These are phyloP conservation scores for Drosophila maculinotata DNA, from an alignment of 2,888 invertebrate species.

Conservation along the genomic window DNA sequence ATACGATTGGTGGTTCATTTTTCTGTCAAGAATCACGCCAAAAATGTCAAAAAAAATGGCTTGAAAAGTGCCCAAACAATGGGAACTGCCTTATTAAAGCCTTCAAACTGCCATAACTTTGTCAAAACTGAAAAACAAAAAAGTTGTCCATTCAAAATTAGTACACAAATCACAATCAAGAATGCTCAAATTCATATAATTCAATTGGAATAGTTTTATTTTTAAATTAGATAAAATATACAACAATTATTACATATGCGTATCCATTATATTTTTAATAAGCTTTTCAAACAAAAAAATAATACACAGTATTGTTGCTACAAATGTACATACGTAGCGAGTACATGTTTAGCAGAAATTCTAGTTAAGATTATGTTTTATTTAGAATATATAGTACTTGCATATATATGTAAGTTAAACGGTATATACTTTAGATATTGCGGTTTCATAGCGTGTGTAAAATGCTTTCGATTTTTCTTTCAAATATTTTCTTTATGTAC, in stretches of 20 bases:
- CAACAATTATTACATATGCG: constrained; percentile 66
- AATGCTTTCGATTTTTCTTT: constrained; percentile 27
- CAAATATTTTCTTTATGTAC: constrained; percentile 6
- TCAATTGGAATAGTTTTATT: constrained; percentile 66
- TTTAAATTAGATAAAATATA: constrained; percentile 67
- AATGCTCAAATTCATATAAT: background rate
- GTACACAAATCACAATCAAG: no score
- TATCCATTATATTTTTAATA: constrained; percentile 38
- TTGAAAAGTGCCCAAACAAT: no score
- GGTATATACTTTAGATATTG: constrained; percentile 45
- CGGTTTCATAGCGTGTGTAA: constrained; percentile 45
- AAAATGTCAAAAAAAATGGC: no score
- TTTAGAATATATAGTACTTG: constrained; percentile 28
- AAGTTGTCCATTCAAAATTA: no score
- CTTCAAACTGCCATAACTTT: no score
- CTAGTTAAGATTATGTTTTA: constrained; percentile 25
- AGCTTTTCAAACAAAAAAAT: constrained; percentile 49
- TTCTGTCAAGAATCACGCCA: no score
- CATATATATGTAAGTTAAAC: constrained; percentile 31
- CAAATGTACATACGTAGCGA: constrained; percentile 31
- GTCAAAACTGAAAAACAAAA: no score
- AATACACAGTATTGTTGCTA: constrained; percentile 44
- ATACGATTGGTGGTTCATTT: no score
- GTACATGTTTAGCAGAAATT: constrained; percentile 43
- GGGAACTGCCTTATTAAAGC: no score